Evolutionary conservation across 2,113 vertebrate genomes (phyloP).

Genomic region (Apodemus speciosus): DNA sequence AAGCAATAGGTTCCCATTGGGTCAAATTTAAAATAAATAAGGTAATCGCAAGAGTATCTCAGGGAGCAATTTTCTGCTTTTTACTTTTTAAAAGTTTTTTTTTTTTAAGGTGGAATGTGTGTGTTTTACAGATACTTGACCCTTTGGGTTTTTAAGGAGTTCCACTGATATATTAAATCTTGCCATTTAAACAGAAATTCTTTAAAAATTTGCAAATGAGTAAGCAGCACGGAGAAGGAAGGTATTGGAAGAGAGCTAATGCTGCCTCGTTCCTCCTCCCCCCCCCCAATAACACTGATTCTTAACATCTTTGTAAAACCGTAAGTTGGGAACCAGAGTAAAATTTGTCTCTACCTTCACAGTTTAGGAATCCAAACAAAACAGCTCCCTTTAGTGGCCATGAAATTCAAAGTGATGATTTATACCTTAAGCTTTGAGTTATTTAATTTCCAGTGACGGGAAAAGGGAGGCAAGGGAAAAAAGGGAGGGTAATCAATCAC

Average conservation of each 20-base stretch:
- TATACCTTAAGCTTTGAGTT: slow-evolving; percentile 47
- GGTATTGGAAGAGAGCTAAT: slow-evolving; percentile 1
- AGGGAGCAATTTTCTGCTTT: not conserved
- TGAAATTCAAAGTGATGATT: slow-evolving; percentile 63
- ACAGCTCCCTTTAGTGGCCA: slow-evolving; percentile 51
- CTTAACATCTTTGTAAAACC: slow-evolving; percentile 24
- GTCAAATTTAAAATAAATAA: not conserved
- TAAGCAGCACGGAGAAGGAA: not conserved
- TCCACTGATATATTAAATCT: not conserved
- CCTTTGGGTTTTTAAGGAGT: not conserved
- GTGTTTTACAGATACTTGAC: not conserved
- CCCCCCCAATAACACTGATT: slow-evolving; percentile 30
- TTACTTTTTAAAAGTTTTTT: not conserved
- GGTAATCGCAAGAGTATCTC: not conserved
- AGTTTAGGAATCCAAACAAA: slow-evolving; percentile 51
- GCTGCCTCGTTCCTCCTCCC: not conserved
- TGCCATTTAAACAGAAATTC: not conserved
- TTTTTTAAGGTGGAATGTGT: not conserved
- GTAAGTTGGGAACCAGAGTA: slow-evolving; percentile 15
- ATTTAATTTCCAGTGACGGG: slow-evolving; percentile 57
- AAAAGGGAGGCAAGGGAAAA: slow-evolving; percentile 57
- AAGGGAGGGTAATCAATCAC: slow-evolving; percentile 37
- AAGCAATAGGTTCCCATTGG: not conserved
- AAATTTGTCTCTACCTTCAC: slow-evolving; percentile 14
- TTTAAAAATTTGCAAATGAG: not conserved